Evolutionary conservation across 2,888 invertebrate genomes (phyloP), one percentile per base, ranked within the genome.

Genomic region (Polydrusus cervinus): DNA sequence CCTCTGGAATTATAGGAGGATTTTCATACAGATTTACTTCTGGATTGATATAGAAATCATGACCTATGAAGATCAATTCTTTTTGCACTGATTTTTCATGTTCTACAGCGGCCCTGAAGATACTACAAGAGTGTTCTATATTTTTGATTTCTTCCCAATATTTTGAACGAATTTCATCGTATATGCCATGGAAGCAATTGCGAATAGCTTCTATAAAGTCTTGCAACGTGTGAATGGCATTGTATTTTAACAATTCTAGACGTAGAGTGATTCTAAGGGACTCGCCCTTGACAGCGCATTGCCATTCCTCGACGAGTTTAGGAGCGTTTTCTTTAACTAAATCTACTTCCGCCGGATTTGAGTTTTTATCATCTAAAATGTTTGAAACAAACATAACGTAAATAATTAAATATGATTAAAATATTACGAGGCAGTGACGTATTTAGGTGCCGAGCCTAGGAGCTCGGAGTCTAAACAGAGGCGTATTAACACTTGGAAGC

Each of bases 231-330:
- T 87, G 83, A 75, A 89, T 85, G 30, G 88, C 86, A 84, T 87
- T 85, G 79, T 88, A 80, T 83, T 88, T 87, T 81, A 89, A 85
- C 78, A 89, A 80, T 80, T 89, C 86, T 82, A 90, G 81, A 60
- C 91, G 88, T 57, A 89, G 81, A 57, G 84, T 86, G 1, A 88
- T 87, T 77, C 92, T 86, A 72, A 86, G 87, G 81, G 88, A 87
- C 86, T 92, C 92, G 25, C 90, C 91, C 69, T 88, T 87, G 5
- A 90, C 83, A 10, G 89, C 91, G 83, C 88, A 88, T 49, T 68
- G 43, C 91, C 92, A 92, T 84, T 92, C 92, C 25, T 89, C 88
- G 14, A 90, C 82, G 79, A 90, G 53, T 83, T 83, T 83, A 84
- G 87, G 82, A 86, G 88, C 68, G 79, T 80, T 81, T 65, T 84